phyloP scores from a whole-genome alignment of 1,140 invertebrate species.

The Drosophila bipectinata region DNA sequence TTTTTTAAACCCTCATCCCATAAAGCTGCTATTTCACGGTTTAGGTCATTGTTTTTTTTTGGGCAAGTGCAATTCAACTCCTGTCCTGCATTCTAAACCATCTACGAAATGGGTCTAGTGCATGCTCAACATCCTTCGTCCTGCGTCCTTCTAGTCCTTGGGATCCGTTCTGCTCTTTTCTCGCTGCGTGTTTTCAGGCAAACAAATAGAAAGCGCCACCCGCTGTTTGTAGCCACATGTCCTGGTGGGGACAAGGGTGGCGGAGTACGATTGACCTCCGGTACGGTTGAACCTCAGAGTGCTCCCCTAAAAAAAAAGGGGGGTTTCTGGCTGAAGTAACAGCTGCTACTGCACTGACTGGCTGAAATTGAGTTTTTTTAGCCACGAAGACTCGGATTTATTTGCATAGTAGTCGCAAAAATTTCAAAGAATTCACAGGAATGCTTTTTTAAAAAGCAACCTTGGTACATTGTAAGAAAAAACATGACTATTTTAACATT shows the following conservation, averaged over 20 bases:
- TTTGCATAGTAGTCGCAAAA: slow-evolving; percentile 63
- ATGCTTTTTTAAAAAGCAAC: background rate
- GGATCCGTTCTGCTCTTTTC: slow-evolving; percentile 8
- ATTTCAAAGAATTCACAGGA: slow-evolving; percentile 44
- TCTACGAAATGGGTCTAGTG: slow-evolving; percentile 69
- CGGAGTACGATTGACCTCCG: background rate
- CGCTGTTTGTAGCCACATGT: slow-evolving; percentile 50
- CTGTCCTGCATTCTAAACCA: slow-evolving; percentile 21
- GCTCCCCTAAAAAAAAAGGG: background rate
- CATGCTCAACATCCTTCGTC: slow-evolving; percentile 60
- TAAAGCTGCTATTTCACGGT: slow-evolving; percentile 8
- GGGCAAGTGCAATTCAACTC: slow-evolving; percentile 40
- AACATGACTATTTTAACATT: background rate
- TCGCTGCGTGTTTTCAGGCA: slow-evolving; percentile 50
- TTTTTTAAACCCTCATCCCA: no score
- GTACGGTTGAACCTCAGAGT: background rate
- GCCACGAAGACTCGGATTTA: slow-evolving; percentile 62
- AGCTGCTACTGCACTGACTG: slow-evolving; percentile 42
- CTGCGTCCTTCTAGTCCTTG: slow-evolving; percentile 39
- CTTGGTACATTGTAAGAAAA: no score
- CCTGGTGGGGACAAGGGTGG: slow-evolving; percentile 6
- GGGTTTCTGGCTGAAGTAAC: slow-evolving; percentile 15
- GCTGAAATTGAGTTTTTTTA: slow-evolving; percentile 68
- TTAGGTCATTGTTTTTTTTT: slow-evolving; percentile 11
- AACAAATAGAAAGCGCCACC: slow-evolving; percentile 61